Percentiles rank a stretch among this genome's conserved stretches.
Conservation (phyloP, 2,113 vertebrate genomes). For the Cryptoleucopteryx plumbea region DNA sequence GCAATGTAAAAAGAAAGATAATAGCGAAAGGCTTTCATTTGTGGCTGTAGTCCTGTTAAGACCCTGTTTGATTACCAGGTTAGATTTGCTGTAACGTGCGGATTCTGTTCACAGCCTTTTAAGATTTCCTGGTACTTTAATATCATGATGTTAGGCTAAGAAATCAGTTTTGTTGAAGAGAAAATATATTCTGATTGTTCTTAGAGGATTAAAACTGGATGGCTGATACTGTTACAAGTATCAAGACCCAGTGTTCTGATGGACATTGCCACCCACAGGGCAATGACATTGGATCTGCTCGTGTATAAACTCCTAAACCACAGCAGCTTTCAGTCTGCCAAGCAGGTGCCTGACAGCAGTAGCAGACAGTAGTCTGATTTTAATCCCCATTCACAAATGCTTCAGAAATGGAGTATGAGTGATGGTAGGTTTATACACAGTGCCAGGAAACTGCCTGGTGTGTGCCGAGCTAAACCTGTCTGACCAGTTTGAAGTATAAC, state of each 20-base stretch:
- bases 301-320: background rate
- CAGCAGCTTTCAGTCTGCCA: background rate
- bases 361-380: background rate
- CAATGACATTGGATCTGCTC: background rate
- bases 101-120: background rate
- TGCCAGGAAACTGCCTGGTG: background rate
- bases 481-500: accelerated
- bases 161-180: background rate
- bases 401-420: background rate
- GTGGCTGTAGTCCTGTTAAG: background rate
- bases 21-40: background rate
- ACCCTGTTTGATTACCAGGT: background rate
- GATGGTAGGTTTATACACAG: background rate
- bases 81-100: background rate
- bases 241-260: background rate
- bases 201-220: background rate
- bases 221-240: background rate
- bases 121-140: background rate
- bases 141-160: background rate
- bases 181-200: background rate
- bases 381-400: background rate
- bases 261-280: background rate
- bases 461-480: background rate
- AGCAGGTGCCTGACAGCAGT: background rate
- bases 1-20: background rate